A percentile compares a stretch with the other conserved stretches of the same genome.
Conservation (phyloP, 2,797 vertebrate genomes). For the Leontocebus nigricollis region DNA sequence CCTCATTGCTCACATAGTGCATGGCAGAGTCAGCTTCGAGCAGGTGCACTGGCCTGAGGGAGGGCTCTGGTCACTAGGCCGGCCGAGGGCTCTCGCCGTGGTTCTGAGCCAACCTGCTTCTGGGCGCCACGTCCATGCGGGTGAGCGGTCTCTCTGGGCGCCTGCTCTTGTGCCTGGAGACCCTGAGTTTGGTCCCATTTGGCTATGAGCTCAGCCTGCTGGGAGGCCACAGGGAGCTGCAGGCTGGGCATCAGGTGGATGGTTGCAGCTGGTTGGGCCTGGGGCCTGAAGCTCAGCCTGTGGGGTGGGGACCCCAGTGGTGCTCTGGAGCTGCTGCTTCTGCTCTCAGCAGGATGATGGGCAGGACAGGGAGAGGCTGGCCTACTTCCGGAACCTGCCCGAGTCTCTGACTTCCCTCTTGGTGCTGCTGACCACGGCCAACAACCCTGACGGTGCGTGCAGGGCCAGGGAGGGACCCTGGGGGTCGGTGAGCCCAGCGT, state of each 20-base stretch:
- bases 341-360: constrained; percentile 84
- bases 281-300: not conserved
- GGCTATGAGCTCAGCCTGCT: not conserved
- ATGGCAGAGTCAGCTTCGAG: not conserved
- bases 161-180: not conserved
- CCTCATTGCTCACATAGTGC: fast-evolving
- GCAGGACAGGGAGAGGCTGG: constrained; percentile 90
- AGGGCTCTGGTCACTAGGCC: not conserved
- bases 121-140: fast-evolving
- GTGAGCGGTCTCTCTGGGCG: fast-evolving
- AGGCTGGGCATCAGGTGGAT: not conserved
- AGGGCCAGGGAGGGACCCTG: fast-evolving
- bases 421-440: constrained; percentile 96
- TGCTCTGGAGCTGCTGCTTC: fast-evolving
- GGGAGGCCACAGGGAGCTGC: not conserved
- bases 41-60: too few relatives aligned
- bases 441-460: constrained; percentile 94
- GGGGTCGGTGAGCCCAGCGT: fast-evolving
- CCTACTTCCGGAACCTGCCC: constrained; percentile 91
- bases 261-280: not conserved
- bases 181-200: not conserved
- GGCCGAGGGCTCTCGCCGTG: fast-evolving
- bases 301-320: not conserved
- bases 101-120: not conserved
- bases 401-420: constrained; percentile 91